Evolutionary conservation across 2,888 invertebrate genomes (phyloP), one percentile per base, ranked within the genome.

Genomic region (Cheilosia pagana): DNA sequence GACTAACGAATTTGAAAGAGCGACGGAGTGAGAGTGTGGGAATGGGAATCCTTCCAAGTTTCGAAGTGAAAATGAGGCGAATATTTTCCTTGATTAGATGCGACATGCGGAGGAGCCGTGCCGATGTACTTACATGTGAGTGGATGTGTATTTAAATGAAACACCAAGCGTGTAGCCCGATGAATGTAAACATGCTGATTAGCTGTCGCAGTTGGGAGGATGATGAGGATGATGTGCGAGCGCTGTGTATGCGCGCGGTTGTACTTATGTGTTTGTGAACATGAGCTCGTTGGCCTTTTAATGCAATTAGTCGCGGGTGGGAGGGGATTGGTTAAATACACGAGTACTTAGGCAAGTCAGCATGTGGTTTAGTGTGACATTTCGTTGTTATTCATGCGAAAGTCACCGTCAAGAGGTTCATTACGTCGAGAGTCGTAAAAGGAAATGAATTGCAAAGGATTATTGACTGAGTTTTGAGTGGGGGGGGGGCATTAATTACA

Each of bases 121-220:
- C 8, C 21, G 39, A 1, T 2, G 3, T 35, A 12, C 35, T 8
- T 6, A 35, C 35, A 6, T 7, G 25, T 21, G 55, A 16, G 39
- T 67, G 35, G 59, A 28, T 75, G 23, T 76, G 67, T 62, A 50
- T 60, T 68, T 57, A 67, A 83, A 83, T 72, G 78, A 45, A 19
- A 45, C 68, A 82, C 53, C 65, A 55, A 71, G 41, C 31, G 67
- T 65, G 59, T 70, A 63, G 25, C 68, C 59, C 75, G 77, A 62
- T 85, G 65, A 81, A 85, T 85, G 85, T 76, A 85, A 85, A 85
- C 81, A 85, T 63, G 70, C 81, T 85, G 85, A 85, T 85, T 85
- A 85, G 85, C 62, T 70, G 74, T 43, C 50, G 35, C 35, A 25
- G 79, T 50, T 68, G 59, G 62, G 63, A 55, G 31, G 71, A 43